These are phyloP conservation scores for Eleutherodactylus coqui DNA, from an alignment of 2,797 vertebrate species.

Conservation along the genomic window DNA sequence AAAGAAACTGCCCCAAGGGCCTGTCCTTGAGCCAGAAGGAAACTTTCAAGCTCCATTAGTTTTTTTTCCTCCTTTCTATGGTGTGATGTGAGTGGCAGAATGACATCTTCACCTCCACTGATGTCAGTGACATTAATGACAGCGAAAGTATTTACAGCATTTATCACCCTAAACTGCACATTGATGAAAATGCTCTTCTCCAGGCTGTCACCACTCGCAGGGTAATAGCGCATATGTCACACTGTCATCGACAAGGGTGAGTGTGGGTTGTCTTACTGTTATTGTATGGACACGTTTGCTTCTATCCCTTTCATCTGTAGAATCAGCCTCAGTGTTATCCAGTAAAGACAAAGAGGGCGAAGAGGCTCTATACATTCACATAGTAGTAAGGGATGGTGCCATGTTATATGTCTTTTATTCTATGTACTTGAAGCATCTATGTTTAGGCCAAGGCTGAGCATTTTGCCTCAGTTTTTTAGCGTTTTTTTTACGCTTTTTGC, in stretches of 20 bases:
- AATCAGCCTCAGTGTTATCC: not conserved
- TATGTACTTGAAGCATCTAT: not conserved
- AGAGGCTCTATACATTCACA: not conserved
- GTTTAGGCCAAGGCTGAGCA: not conserved
- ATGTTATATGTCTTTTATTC: not conserved
- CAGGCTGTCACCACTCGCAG: conserved; percentile 1
- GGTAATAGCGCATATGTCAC: conserved; percentile 33
- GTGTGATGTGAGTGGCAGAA: not conserved
- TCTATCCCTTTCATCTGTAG: not conserved
- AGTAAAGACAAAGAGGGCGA: not conserved
- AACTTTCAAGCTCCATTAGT: conserved; percentile 23
- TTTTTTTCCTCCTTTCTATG: not conserved
- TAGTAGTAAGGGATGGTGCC: not conserved
- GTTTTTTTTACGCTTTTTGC: too few relatives aligned
- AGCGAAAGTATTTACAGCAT: not conserved
- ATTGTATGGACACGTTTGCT: conserved; percentile 5
- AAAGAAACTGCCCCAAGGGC: not conserved
- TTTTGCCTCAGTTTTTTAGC: too few relatives aligned
- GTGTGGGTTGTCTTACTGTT: not conserved
- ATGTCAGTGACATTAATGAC: conserved; percentile 11
- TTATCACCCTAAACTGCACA: conserved; percentile 2
- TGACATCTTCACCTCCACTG: conserved; percentile 3
- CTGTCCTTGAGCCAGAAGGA: not conserved
- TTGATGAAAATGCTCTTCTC: conserved; percentile 27
- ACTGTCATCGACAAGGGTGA: conserved; percentile 30